Evolutionary conservation across 2,797 vertebrate species (phyloP).

Genomic region (Rhabdophis nuchalis): DNA sequence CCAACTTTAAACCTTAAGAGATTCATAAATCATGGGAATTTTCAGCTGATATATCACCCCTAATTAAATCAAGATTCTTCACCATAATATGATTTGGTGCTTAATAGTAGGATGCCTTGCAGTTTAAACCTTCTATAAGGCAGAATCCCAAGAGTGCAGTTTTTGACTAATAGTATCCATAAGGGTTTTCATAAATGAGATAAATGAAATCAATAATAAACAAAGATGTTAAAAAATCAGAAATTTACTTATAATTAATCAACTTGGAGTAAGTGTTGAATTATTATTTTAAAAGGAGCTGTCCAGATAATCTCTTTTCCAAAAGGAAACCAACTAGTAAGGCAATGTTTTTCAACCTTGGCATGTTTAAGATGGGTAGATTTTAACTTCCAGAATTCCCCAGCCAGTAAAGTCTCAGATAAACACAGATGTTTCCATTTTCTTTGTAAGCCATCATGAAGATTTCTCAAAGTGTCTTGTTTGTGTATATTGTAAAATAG

Average conservation of each 20-base stretch:
- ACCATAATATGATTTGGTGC: neutral
- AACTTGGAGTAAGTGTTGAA: neutral
- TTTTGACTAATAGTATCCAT: neutral
- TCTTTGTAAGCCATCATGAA: neutral
- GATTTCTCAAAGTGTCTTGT: neutral
- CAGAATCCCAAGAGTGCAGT: neutral
- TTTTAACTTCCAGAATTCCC: neutral
- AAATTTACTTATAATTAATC: slow-evolving; percentile 2
- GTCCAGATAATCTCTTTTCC: neutral
- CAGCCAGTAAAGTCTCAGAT: neutral
- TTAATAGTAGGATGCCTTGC: neutral
- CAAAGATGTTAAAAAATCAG: neutral
- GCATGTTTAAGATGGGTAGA: neutral
- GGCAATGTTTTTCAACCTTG: neutral
- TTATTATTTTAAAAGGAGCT: neutral
- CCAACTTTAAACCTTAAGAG: neutral
- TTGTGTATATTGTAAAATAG: neutral
- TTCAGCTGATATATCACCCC: neutral
- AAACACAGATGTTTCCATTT: no score
- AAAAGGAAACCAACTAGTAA: neutral
- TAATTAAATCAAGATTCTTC: neutral
- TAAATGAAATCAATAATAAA: neutral
- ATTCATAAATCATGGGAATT: neutral
- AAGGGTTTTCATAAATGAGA: neutral
- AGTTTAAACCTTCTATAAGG: neutral